Conservation (phyloP, 2,113 vertebrate species). For the Ursus arctos region DNA sequence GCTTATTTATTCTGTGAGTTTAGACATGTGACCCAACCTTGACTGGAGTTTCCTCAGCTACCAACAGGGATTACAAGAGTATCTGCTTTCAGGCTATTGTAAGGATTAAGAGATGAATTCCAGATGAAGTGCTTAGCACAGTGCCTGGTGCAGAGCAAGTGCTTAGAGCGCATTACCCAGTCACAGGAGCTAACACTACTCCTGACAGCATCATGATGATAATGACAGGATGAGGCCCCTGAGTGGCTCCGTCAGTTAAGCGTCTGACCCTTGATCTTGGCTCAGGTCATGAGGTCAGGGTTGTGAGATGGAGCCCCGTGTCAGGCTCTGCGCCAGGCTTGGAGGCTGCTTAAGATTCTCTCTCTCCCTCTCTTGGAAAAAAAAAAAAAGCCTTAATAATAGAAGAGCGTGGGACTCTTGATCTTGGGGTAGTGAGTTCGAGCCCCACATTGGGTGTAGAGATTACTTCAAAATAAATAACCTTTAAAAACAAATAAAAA, state of each 20-base stretch:
- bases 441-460: background rate
- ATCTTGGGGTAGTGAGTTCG: background rate
- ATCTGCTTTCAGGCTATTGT: background rate
- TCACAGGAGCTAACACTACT: background rate
- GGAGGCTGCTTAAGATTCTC: background rate
- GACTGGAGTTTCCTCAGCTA: background rate
- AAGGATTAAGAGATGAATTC: background rate
- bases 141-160: background rate
- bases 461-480: background rate
- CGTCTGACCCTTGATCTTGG: background rate
- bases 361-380: background rate
- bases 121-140: background rate
- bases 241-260: background rate
- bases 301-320: background rate
- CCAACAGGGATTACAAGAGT: background rate
- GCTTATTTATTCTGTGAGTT: background rate
- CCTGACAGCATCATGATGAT: background rate
- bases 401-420: background rate
- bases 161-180: background rate
- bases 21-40: background rate
- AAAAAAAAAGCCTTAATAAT: background rate
- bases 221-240: background rate
- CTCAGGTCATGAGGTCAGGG: background rate
- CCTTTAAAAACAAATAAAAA: background rate
- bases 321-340: background rate